Evolutionary conservation across 2,797 vertebrate species (phyloP).

Genomic region (Phoeniculus purpureus): DNA sequence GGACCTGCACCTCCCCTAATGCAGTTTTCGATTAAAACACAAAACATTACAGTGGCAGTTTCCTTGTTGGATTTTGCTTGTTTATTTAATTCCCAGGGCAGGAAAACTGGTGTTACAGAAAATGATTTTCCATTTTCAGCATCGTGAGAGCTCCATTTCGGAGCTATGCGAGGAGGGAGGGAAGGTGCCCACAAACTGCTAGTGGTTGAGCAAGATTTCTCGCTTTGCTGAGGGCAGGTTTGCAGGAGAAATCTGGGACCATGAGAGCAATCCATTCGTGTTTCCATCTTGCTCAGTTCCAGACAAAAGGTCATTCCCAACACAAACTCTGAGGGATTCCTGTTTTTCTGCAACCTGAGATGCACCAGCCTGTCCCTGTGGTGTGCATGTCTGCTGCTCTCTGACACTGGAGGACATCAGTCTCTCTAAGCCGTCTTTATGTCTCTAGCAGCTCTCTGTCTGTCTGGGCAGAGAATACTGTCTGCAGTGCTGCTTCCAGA

Average conservation of each 20-base stretch:
- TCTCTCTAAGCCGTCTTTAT: not conserved
- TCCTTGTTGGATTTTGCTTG: not conserved
- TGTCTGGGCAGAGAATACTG: not conserved
- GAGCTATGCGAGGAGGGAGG: not conserved
- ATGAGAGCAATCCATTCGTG: fast-evolving
- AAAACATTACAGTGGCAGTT: not conserved
- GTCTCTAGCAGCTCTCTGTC: not conserved
- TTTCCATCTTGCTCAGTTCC: not conserved
- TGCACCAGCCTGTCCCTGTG: not conserved
- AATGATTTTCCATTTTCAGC: not conserved
- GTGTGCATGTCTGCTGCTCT: not conserved
- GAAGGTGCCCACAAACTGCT: fast-evolving
- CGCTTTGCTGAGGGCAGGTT: not conserved
- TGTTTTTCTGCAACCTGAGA: not conserved
- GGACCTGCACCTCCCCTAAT: not conserved
- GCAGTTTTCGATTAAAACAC: not conserved
- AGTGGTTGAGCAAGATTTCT: not conserved
- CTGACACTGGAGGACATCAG: not conserved
- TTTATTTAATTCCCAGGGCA: not conserved
- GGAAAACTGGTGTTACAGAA: not conserved
- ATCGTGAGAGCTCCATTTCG: fast-evolving
- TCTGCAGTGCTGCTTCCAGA: slow-evolving; percentile 24
- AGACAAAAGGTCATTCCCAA: not conserved
- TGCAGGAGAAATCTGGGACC: not conserved
- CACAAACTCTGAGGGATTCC: not conserved